A percentile compares a stretch with the other conserved stretches of the same genome.
These are phyloP conservation scores for Chionomys nivalis DNA, from an alignment of 2,113 vertebrate species.

Conservation along the genomic window DNA sequence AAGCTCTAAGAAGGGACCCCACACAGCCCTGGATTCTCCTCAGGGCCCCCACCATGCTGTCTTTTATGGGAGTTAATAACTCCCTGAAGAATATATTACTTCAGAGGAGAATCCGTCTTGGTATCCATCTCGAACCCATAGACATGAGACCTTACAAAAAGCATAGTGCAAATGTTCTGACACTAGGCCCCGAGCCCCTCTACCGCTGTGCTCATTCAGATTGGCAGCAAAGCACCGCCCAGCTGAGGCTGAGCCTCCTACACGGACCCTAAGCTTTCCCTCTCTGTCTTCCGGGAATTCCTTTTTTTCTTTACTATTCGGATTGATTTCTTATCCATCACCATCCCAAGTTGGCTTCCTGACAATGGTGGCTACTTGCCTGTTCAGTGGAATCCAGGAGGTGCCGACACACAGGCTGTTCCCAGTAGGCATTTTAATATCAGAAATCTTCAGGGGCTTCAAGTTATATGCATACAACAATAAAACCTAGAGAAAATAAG, in stretches of 20 bases:
- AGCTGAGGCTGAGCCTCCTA: background rate
- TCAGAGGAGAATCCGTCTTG: background rate
- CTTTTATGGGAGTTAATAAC: background rate
- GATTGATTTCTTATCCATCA: background rate
- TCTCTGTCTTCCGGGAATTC: background rate
- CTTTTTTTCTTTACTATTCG: background rate
- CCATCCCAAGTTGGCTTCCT: background rate
- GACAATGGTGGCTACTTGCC: slow-evolving; percentile 61
- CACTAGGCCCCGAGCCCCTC: rapidly evolving
- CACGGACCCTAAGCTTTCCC: rapidly evolving
- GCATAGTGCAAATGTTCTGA: background rate
- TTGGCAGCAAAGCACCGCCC: background rate
- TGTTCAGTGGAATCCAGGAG: slow-evolving; percentile 68
- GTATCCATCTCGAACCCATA: background rate
- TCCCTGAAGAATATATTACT: background rate
- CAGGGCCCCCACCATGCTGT: background rate
- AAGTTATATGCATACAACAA: slow-evolving; percentile 81
- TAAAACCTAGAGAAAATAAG: slow-evolving; percentile 74
- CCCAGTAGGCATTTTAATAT: background rate
- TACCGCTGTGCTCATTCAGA: background rate
- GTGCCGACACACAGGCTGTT: background rate
- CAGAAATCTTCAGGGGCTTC: slow-evolving; percentile 48
- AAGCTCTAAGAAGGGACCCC: background rate
- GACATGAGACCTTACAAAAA: background rate
- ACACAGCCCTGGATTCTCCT: too few relatives aligned